phyloP scores from a whole-genome alignment of 2,888 invertebrate species.

The Chrysodeixis includens region DNA sequence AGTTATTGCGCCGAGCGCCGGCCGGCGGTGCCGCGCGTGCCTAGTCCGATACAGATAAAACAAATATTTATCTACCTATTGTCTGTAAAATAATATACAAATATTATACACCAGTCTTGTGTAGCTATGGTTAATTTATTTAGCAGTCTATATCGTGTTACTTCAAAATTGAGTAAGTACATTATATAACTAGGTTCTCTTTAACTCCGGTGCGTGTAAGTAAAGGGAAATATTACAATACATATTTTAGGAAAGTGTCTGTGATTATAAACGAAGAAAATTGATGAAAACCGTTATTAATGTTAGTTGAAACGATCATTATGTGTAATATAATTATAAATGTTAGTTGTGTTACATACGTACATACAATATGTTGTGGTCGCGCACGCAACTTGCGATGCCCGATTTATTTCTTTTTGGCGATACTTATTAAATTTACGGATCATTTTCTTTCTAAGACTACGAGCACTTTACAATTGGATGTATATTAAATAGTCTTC shows the following conservation, averaged over 20 bases:
- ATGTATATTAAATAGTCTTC: constrained; percentile 56
- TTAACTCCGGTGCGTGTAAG: constrained; percentile 79
- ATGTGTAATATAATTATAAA: constrained; percentile 71
- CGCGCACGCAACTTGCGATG: constrained; percentile 48
- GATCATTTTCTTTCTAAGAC: constrained; percentile 65
- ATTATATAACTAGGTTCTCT: constrained; percentile 77
- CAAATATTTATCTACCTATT: constrained; percentile 85
- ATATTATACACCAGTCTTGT: constrained; percentile 81
- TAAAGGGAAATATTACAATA: constrained; percentile 78
- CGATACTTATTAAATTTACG: constrained; percentile 70
- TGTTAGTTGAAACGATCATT: constrained; percentile 79
- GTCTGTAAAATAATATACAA: constrained; percentile 80
- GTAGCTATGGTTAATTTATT: constrained; percentile 87
- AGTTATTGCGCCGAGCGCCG: constrained; percentile 86
- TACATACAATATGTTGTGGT: constrained; percentile 54
- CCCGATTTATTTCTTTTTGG: constrained; percentile 59
- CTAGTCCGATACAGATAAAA: constrained; percentile 88
- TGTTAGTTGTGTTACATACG: constrained; percentile 74
- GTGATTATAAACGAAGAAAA: constrained; percentile 88
- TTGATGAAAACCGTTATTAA: constrained; percentile 84
- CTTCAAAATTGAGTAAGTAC: constrained; percentile 80
- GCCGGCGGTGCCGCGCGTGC: constrained; percentile 80
- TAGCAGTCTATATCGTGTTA: constrained; percentile 80
- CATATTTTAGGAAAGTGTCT: constrained; percentile 89
- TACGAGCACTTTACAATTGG: constrained; percentile 66